A percentile compares a stretch with the other conserved stretches of the same genome.
Conservation (phyloP, 1,140 invertebrate species). For the Cotesia typhae region DNA sequence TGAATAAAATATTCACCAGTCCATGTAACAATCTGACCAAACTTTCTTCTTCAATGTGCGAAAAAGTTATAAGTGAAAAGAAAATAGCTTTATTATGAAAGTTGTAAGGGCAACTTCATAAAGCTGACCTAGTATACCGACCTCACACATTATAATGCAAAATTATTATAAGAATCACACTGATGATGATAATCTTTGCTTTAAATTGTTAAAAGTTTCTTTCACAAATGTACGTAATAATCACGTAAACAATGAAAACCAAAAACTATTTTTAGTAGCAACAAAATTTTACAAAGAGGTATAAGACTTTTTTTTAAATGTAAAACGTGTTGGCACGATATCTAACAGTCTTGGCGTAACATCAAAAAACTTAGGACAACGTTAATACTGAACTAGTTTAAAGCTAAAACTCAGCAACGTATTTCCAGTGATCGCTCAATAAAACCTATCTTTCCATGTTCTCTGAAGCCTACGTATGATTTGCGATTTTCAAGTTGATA, state of each 20-base stretch:
- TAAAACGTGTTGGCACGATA: constrained; percentile 9
- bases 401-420: constrained; percentile 6
- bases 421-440: constrained; percentile 23
- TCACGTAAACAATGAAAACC: not conserved
- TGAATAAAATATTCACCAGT: constrained; percentile 4
- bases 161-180: not conserved
- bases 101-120: not conserved
- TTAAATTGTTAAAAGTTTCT: not conserved
- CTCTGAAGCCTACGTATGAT: constrained; percentile 5
- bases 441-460: constrained; percentile 2
- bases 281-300: not conserved
- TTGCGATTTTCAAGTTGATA: not conserved
- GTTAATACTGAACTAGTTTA: not conserved
- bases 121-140: constrained; percentile 15
- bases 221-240: not conserved
- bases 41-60: not conserved
- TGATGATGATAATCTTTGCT: not conserved
- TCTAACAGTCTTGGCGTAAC: not conserved
- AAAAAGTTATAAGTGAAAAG: constrained; percentile 21
- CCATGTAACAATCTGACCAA: not conserved
- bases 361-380: constrained; percentile 14
- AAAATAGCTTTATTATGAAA: constrained; percentile 9
- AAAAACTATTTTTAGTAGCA: constrained; percentile 1
- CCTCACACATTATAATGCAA: not conserved
- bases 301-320: not conserved